Percentiles rank a stretch among this genome's conserved stretches.
Evolutionary conservation across 2,113 vertebrate species (phyloP).

Genomic region (Emydura subglobosa): DNA sequence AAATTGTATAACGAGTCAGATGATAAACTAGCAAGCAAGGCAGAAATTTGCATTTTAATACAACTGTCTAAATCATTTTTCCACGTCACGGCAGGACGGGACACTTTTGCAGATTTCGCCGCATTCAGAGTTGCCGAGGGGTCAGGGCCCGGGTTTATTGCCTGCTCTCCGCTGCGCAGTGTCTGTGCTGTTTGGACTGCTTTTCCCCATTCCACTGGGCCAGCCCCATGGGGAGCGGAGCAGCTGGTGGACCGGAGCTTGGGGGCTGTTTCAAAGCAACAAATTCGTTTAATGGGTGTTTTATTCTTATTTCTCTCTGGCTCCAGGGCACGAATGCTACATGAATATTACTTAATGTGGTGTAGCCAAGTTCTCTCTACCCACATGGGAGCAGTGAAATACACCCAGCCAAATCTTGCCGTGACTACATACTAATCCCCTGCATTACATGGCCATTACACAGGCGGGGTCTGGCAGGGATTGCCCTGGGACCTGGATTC

Average conservation of each 20-base stretch:
- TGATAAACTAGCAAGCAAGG: constrained; percentile 89
- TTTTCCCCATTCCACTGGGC: background rate
- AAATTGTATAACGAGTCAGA: constrained; percentile 86
- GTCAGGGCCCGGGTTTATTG: background rate
- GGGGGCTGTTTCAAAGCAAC: background rate
- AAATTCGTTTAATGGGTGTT: background rate
- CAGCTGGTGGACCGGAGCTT: background rate
- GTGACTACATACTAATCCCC: background rate
- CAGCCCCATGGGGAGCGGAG: background rate
- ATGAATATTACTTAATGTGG: background rate
- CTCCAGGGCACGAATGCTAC: background rate
- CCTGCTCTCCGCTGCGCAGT: background rate
- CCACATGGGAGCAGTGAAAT: background rate
- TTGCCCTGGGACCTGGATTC: background rate
- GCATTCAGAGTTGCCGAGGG: accelerated
- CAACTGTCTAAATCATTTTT: constrained; percentile 83
- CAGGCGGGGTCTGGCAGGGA: too few species aligned
- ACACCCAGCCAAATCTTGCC: background rate
- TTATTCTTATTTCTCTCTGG: background rate
- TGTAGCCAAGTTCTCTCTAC: background rate
- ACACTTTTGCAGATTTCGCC: background rate
- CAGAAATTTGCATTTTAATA: constrained; percentile 94
- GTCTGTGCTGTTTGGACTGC: background rate
- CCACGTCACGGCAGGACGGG: constrained; percentile 41
- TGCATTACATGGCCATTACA: background rate